A percentile compares a stretch with the other conserved stretches of the same genome.
Conservation (phyloP, 2,113 vertebrate species). For the Blennius ocellaris region DNA sequence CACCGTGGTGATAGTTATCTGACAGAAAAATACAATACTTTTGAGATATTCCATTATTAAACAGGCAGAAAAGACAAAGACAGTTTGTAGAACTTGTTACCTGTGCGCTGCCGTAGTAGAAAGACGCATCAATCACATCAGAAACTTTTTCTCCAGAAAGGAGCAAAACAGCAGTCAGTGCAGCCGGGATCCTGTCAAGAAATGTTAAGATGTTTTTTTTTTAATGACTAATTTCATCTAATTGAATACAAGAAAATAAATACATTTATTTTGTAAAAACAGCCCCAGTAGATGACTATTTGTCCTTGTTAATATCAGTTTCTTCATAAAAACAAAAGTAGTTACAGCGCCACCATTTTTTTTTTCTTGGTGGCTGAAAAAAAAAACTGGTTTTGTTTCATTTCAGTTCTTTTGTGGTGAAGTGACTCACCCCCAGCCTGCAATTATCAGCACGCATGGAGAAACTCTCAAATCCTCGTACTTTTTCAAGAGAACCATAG, state of each 20-base stretch:
- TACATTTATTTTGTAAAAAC: too few relatives aligned
- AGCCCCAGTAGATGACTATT: too few relatives aligned
- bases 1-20: constrained; percentile 90
- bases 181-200: constrained; percentile 86
- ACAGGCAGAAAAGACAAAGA: neutral
- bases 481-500: constrained; percentile 88
- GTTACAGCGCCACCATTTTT: too few relatives aligned
- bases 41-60: neutral
- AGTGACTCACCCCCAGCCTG: constrained; percentile 95
- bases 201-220: neutral
- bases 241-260: too few relatives aligned
- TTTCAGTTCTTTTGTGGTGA: neutral
- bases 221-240: too few relatives aligned
- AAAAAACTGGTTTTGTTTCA: constrained; percentile 15
- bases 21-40: constrained; percentile 4
- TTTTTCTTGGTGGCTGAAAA: neutral
- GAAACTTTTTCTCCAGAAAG: constrained; percentile 83
- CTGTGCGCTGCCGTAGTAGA: constrained; percentile 94
- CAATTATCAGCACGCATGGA: constrained; percentile 85
- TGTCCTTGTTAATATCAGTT: too few relatives aligned
- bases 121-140: constrained; percentile 87
- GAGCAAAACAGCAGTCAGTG: constrained; percentile 88
- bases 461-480: constrained; percentile 85
- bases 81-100: constrained; percentile 71
- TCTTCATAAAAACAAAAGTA: too few relatives aligned